These are phyloP conservation scores for Hydrochoerus hydrochaeris DNA, from an alignment of 2,113 vertebrate species.

Conservation along the genomic window DNA sequence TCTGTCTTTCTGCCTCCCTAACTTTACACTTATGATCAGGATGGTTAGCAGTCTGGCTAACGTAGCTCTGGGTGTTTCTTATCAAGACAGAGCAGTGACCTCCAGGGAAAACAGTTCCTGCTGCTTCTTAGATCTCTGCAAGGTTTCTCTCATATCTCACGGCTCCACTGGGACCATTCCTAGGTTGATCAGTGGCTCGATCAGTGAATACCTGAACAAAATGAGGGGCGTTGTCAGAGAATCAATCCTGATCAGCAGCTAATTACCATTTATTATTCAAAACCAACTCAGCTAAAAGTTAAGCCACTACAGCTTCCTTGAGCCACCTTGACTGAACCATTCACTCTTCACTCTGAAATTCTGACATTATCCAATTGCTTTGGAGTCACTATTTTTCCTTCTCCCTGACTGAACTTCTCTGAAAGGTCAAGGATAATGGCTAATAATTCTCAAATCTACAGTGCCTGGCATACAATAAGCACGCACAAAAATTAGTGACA, in stretches of 20 bases:
- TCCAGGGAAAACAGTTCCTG: background rate
- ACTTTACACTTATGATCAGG: background rate
- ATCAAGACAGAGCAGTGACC: background rate
- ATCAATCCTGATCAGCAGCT: background rate
- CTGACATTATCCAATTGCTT: background rate
- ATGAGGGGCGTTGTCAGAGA: background rate
- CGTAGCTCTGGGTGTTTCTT: background rate
- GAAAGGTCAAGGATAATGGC: background rate
- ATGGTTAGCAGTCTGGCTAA: background rate
- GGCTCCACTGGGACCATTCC: background rate
- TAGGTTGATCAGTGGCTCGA: background rate
- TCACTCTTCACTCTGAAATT: background rate
- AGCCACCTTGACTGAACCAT: background rate
- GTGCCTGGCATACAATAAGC: background rate
- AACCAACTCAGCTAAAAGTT: background rate
- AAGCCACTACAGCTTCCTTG: background rate
- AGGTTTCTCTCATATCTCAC: background rate
- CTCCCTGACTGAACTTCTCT: background rate
- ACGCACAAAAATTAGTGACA: background rate
- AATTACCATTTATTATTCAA: background rate
- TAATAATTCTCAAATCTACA: background rate
- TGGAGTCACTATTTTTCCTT: slow-evolving; percentile 3
- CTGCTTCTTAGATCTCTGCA: background rate
- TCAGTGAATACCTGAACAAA: background rate
- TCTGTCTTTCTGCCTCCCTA: background rate